phyloP scores from a whole-genome alignment of 2,797 vertebrate species.

The Lophotriccus pileatus region DNA sequence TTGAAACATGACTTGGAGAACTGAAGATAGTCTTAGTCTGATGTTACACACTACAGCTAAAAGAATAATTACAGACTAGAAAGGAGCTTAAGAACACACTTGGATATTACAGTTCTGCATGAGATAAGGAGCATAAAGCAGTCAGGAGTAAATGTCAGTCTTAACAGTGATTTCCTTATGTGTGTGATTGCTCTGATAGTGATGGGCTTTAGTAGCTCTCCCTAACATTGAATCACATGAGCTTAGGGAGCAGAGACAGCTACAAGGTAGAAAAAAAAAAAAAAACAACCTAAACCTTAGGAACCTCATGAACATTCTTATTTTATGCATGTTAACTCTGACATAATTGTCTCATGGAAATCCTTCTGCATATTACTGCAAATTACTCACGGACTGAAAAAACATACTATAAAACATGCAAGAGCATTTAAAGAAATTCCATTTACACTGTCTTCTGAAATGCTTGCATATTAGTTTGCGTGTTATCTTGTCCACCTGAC shows the following conservation, averaged over 20 bases:
- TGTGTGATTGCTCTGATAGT: not conserved
- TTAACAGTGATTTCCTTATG: not conserved
- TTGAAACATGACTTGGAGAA: not conserved
- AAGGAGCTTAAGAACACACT: not conserved
- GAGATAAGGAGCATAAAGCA: constrained; percentile 17
- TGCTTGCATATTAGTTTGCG: not conserved
- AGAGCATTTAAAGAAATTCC: not conserved
- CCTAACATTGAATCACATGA: not conserved
- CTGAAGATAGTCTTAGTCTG: not conserved
- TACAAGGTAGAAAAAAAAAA: not conserved
- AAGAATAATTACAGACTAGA: constrained; percentile 17
- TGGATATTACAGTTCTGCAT: constrained; percentile 10
- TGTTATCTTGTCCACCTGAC: not conserved
- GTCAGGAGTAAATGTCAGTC: constrained; percentile 23
- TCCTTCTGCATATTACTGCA: not conserved
- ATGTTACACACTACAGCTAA: not conserved
- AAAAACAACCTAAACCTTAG: not conserved
- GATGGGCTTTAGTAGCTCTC: not conserved
- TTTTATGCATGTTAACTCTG: not conserved
- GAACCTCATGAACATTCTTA: not conserved
- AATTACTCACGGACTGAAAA: not conserved
- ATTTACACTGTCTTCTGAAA: not conserved
- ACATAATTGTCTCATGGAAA: not conserved
- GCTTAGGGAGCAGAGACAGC: not conserved
- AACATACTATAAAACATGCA: not conserved